phyloP scores from a whole-genome alignment of 23 tunicate genomes.

The Aplidium turbinatum region DNA sequence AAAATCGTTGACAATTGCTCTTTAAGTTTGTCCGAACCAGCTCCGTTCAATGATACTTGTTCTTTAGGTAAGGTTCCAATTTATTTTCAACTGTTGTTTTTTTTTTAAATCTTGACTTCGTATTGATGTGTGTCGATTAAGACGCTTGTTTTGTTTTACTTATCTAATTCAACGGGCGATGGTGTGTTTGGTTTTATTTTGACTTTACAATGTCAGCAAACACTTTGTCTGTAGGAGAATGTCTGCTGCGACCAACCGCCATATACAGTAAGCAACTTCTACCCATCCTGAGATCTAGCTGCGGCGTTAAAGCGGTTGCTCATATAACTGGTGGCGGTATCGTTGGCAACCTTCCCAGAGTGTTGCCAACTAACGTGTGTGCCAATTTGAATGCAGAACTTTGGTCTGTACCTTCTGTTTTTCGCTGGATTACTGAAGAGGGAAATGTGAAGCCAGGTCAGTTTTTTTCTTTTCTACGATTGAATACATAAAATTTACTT shows the following conservation, averaged over 20 bases:
- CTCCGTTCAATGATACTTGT: conserved; percentile 36
- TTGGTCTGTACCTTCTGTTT: conserved; percentile 64
- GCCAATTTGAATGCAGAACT: conserved; percentile 47
- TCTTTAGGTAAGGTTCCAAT: conserved; percentile 39
- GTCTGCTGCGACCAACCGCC: conserved; percentile 68
- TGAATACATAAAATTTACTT: too few species aligned
- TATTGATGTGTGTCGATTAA: too few species aligned
- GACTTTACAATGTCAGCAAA: not conserved
- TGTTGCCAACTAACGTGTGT: conserved; percentile 46
- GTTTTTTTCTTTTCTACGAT: too few species aligned
- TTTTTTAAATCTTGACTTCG: too few species aligned
- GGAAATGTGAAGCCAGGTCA: conserved; percentile 58
- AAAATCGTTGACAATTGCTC: conserved; percentile 52
- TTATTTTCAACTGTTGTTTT: too few species aligned
- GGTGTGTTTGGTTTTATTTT: too few species aligned
- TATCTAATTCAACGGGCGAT: too few species aligned
- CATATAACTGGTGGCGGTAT: conserved; percentile 91
- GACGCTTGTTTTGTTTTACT: too few species aligned
- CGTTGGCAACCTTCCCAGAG: conserved; percentile 64
- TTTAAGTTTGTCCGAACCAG: conserved; percentile 22
- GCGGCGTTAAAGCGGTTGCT: conserved; percentile 37
- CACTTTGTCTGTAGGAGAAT: conserved; percentile 28
- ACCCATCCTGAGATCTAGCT: conserved; percentile 40
- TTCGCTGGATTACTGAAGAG: conserved; percentile 57
- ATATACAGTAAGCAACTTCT: conserved; percentile 60